Conservation (phyloP, 2,797 vertebrate species). For the Microcaecilia unicolor region DNA sequence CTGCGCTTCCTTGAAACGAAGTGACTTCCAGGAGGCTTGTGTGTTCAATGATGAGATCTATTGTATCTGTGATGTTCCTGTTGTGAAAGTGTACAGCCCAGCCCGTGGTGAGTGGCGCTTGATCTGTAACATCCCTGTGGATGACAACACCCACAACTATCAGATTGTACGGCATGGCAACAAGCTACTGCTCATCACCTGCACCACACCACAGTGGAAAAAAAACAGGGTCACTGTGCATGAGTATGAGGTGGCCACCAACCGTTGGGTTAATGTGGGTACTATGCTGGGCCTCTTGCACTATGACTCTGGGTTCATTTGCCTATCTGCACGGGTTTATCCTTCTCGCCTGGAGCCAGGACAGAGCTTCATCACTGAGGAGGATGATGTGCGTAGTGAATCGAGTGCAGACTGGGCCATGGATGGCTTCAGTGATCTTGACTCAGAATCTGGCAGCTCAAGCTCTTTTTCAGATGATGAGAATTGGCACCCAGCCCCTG, state of each 20-base stretch:
- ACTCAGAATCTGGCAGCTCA: constrained; percentile 75
- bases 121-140: constrained; percentile 70
- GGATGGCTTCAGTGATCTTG: constrained; percentile 71
- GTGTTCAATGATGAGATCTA: constrained; percentile 78
- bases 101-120: constrained; percentile 70
- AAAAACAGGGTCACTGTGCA: constrained; percentile 77
- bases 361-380: constrained; percentile 67
- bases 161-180: constrained; percentile 69
- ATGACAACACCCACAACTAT: constrained; percentile 72
- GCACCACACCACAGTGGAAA: constrained; percentile 72
- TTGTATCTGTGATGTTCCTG: constrained; percentile 76
- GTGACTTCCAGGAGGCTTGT: constrained; percentile 79
- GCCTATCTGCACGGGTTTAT: constrained; percentile 73
- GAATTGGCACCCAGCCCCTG: constrained; percentile 28
- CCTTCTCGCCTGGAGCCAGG: constrained; percentile 68
- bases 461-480: constrained; percentile 78
- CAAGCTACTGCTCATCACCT: constrained; percentile 72
- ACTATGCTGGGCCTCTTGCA: constrained; percentile 68
- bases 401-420: constrained; percentile 84
- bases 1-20: constrained; percentile 68
- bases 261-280: constrained; percentile 71
- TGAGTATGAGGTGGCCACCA: constrained; percentile 63
- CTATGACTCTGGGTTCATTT: constrained; percentile 67
- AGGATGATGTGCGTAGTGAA: constrained; percentile 78
- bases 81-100: constrained; percentile 77